phyloP scores from a whole-genome alignment of 2,113 vertebrate species.

The Pseudorasbora parva region DNA sequence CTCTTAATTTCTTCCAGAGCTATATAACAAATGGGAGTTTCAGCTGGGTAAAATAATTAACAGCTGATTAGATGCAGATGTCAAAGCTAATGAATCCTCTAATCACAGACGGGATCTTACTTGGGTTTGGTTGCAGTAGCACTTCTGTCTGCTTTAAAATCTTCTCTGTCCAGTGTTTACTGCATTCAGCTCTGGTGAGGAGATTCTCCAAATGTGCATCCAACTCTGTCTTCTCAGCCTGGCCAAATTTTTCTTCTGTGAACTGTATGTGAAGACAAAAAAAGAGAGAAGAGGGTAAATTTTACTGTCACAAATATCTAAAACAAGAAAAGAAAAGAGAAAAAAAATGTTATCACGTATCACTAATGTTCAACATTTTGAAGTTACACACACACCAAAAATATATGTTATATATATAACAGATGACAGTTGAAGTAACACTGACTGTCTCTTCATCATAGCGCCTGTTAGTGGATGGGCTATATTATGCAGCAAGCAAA shows the following conservation, averaged over 20 bases:
- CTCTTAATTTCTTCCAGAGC: too few species aligned
- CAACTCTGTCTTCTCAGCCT: constrained; percentile 97
- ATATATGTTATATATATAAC: too few species aligned
- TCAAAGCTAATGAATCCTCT: not conserved
- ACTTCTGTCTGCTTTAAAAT: constrained; percentile 98
- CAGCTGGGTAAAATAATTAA: not conserved
- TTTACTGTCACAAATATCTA: not conserved
- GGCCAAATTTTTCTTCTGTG: constrained; percentile 97
- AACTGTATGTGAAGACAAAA: constrained; percentile 75
- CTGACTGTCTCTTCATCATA: too few species aligned
- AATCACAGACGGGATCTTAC: constrained; percentile 74
- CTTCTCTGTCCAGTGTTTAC: constrained; percentile 95
- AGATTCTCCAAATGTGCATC: constrained; percentile 98
- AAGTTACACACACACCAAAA: not conserved
- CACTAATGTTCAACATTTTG: not conserved
- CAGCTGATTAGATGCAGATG: not conserved
- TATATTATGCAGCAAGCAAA: too few species aligned
- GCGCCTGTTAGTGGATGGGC: too few species aligned
- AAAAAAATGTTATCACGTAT: not conserved
- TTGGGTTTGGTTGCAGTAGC: constrained; percentile 95
- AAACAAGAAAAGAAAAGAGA: not conserved
- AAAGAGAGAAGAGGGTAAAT: not conserved
- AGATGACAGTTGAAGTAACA: too few species aligned
- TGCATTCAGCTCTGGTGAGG: constrained; percentile 91
- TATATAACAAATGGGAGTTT: not conserved